Evolutionary conservation across 2,113 vertebrate species (phyloP).

Genomic region (Triplophysa rosa): DNA sequence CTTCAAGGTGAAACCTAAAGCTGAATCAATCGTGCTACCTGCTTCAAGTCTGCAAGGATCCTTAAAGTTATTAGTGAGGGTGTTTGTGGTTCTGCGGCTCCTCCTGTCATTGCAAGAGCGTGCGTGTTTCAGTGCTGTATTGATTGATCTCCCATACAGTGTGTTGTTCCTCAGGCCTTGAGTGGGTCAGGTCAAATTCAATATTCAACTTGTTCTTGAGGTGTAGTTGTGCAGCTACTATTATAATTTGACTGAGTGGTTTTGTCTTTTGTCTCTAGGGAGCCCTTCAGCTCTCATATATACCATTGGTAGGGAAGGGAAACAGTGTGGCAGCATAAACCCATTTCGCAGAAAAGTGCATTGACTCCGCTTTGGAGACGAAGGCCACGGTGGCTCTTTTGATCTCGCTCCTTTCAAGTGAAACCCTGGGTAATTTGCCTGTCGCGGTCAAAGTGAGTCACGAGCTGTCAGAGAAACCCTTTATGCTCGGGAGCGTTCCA

Average conservation of each 20-base stretch:
- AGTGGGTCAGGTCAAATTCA: slow-evolving; percentile 40
- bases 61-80: neutral
- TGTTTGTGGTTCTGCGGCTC: slow-evolving; percentile 61
- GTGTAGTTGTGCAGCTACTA: neutral
- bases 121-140: slow-evolving; percentile 65
- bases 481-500: slow-evolving; percentile 30
- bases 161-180: slow-evolving; percentile 65
- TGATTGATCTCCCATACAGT: slow-evolving; percentile 59
- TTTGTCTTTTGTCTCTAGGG: slow-evolving; percentile 17
- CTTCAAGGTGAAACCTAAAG: slow-evolving; percentile 15
- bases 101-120: slow-evolving; percentile 64
- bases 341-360: slow-evolving; percentile 43
- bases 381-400: slow-evolving; percentile 45
- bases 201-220: neutral
- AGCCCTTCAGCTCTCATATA: slow-evolving; percentile 15
- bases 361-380: slow-evolving; percentile 41
- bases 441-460: slow-evolving; percentile 43
- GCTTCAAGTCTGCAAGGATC: neutral
- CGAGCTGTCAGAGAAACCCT: slow-evolving; percentile 46
- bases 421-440: slow-evolving; percentile 46
- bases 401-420: slow-evolving; percentile 52
- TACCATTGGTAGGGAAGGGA: neutral
- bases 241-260: slow-evolving; percentile 14
- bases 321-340: slow-evolving; percentile 15
- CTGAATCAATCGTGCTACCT: neutral